phyloP scores from a whole-genome alignment of 2,797 vertebrate genomes.

The Dromococcyx pavoninus region DNA sequence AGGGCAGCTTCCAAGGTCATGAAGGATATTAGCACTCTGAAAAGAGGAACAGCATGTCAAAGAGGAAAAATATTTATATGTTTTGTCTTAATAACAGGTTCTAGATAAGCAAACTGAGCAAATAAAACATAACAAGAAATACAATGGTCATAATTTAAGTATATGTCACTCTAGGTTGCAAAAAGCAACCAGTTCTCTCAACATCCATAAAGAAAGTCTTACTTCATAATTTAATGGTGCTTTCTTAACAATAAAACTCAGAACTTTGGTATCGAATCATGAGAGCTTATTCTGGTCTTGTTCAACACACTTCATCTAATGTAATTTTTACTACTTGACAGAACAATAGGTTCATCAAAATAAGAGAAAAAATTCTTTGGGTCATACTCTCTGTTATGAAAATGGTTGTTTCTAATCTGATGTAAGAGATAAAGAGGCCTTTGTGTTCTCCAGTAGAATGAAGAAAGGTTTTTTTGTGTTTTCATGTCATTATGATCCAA shows the following conservation, averaged over 20 bases:
- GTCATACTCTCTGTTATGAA: background rate
- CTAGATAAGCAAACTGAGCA: background rate
- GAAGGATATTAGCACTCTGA: background rate
- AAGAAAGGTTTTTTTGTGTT: background rate
- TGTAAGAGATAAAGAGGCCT: background rate
- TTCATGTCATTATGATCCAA: background rate
- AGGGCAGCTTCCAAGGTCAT: background rate
- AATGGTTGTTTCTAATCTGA: background rate
- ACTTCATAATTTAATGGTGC: background rate
- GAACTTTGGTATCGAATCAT: background rate
- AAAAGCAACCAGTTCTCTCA: background rate
- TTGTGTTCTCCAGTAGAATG: background rate
- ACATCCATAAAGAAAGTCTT: background rate
- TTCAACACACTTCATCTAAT: background rate
- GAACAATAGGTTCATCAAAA: background rate
- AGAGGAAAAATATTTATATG: accelerated
- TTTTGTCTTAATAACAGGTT: background rate
- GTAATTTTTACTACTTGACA: background rate
- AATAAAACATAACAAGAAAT: background rate
- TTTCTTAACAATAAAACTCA: background rate
- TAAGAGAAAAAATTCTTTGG: background rate
- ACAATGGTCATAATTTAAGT: background rate
- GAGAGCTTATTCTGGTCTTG: background rate
- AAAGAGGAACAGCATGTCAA: background rate
- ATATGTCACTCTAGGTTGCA: background rate